Evolutionary conservation across 2,797 vertebrate genomes (phyloP), one percentile per base, ranked within the genome.

Genomic region (Molothrus aeneus): DNA sequence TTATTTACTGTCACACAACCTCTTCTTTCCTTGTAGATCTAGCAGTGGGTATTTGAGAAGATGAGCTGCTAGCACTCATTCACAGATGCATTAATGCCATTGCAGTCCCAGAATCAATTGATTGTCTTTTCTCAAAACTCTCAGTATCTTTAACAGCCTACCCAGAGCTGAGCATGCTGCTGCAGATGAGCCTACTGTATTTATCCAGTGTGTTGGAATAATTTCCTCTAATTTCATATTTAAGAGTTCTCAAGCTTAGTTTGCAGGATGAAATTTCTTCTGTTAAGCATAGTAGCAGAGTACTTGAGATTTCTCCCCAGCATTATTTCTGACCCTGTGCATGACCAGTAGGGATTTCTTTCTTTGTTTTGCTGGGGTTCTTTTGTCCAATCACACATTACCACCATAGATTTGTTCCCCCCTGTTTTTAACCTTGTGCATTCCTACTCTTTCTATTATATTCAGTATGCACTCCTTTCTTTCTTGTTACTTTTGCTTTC

Each of bases 181-280:
- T 92, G 91, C 83, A 84, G 64, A 68, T 59, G 60, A 90, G 32
- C 75, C 59, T 93, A 64, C 48, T 83, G 66, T 70, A 61, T 82
- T 85, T 95, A 86, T 74, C 74, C 65, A 25, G 13, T 40, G 36
- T 36, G 17, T 71, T 73, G 18, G 53, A 82, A 80, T 93, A 79
- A 64, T 70, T 92, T 91, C 77, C 65, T 84, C 66, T 92, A 57
- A 95, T 78, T 83, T 31, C 12, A 53, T 94, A 63, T 72, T 64
- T 50, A 48, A 43, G 47, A 81, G 48, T 92, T 93, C 89, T 77
- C 60, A 74, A 80, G 87, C 63, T 90, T 92, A 61, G 54, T 93
- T 92, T 92, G 63, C 32, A 85, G 50, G 47, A 65, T 96, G 66
- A 90, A 47, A 69, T 96, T 96, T 88, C 77, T 96, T 19, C 36